Base-by-base conservation (phyloP, 2,797 vertebrate genomes). In the Enteromius argenteus region DNA sequence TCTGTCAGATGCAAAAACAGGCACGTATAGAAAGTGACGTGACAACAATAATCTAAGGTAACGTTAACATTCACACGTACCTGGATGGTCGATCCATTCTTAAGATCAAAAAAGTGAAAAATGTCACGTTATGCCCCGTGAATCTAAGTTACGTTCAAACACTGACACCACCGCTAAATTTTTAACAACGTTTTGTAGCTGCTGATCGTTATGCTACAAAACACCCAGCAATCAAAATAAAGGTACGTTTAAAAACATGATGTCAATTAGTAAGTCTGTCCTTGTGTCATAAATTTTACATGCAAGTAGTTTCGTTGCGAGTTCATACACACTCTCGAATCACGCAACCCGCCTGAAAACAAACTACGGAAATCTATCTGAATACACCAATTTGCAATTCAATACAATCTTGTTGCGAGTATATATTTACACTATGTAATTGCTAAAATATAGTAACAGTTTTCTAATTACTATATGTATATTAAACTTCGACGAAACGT, bases 31-130 rank as follows among this genome's bases (percentile, higher is more conserved):
- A 1, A 1, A 62, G 1, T 14, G 27, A 2, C 44, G 30, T 10
- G 17, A 67, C 2, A 64, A 15, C 67, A 30, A 7, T 60, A 13
- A 72, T 46, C 5, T 46, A 68, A 67, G 30, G 19, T 8, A 37
- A 35, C 32, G 32, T 35, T 35, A 51, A 30, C 19, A 9, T 46
- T 23, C 4, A 30, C 86, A 86, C 92, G 81, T 69, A 95, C 95
- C 95, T 93, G 0, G 93, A 69, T 1, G 94, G 92, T 84, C 95
- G 92, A 4, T 94, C 94, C 94, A 96, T 96, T 49, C 49, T 71
- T 27, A 32, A 46, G 13, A 58, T 39, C 9, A 46, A 64, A 64
- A 49, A 42, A 53, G 17, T 56, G 1, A 49, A 3, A n/a, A 27
- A 51, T 37, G 19, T 51, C 32, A 49, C 42, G 72, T 42, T 44